These are phyloP conservation scores for Meganola albula DNA, from an alignment of 2,888 invertebrate genomes.

Conservation along the genomic window DNA sequence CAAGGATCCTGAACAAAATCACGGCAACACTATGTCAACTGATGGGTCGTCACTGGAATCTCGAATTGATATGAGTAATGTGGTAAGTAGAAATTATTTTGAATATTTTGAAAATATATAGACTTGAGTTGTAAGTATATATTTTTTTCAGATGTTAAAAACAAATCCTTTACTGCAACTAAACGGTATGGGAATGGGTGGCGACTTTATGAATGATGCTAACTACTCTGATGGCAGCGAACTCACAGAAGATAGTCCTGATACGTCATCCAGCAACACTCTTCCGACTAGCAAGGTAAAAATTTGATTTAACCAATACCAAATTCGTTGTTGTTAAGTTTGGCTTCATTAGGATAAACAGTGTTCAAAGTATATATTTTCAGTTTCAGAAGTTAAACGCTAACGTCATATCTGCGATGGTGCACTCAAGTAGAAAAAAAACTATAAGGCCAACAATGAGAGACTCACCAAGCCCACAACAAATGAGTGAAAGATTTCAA, in stretches of 20 bases:
- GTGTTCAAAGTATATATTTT: slow-evolving; percentile 4
- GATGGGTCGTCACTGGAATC: slow-evolving; percentile 61
- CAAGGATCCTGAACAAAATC: slow-evolving; percentile 59
- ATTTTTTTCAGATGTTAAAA: slow-evolving; percentile 54
- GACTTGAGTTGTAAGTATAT: not conserved
- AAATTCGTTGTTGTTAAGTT: not conserved
- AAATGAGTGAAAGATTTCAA: slow-evolving; percentile 49
- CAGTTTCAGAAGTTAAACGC: slow-evolving; percentile 62
- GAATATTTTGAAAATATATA: no score
- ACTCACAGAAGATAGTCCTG: slow-evolving; percentile 55
- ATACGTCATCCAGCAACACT: slow-evolving; percentile 48
- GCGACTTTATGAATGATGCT: slow-evolving; percentile 52
- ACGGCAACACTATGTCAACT: slow-evolving; percentile 45
- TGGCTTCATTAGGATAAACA: slow-evolving; percentile 9
- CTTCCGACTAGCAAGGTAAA: no score
- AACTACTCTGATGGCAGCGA: slow-evolving; percentile 65
- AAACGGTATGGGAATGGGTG: slow-evolving; percentile 46
- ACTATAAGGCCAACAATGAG: slow-evolving; percentile 49
- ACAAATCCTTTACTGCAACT: slow-evolving; percentile 63
- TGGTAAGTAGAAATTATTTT: slow-evolving; percentile 41
- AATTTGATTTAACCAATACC: no score
- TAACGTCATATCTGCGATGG: slow-evolving; percentile 62
- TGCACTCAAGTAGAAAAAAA: slow-evolving; percentile 63
- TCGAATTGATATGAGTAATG: slow-evolving; percentile 62
- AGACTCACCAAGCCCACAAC: slow-evolving; percentile 44